phyloP scores from a whole-genome alignment of 2,888 invertebrate genomes.

The Didymodactylos carnosus region DNA sequence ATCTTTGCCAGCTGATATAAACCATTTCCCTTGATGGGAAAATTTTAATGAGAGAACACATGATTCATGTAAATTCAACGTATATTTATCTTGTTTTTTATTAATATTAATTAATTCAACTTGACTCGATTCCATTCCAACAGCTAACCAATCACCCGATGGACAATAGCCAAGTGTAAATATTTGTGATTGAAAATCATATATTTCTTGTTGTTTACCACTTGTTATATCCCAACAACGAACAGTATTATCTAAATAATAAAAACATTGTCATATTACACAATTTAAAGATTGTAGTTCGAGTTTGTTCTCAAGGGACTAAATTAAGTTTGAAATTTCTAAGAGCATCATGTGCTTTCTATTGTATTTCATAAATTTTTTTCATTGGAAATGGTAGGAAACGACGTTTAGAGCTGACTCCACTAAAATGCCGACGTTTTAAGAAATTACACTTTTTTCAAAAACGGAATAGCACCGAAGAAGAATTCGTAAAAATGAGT shows the following conservation, averaged over 20 bases:
- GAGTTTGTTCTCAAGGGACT: too few relatives aligned
- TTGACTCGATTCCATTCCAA: constrained; percentile 86
- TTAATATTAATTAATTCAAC: constrained; percentile 60
- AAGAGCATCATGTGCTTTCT: too few relatives aligned
- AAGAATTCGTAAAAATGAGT: too few relatives aligned
- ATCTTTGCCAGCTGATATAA: constrained; percentile 80
- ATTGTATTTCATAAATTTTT: too few relatives aligned
- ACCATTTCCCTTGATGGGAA: constrained; percentile 83
- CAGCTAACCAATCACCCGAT: constrained; percentile 84
- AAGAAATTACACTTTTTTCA: too few relatives aligned
- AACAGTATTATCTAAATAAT: constrained; percentile 79
- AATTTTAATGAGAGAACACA: constrained; percentile 81
- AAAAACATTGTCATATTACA: too few relatives aligned
- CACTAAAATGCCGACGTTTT: too few relatives aligned
- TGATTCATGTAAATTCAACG: constrained; percentile 78
- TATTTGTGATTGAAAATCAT: constrained; percentile 71
- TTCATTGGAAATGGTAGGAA: too few relatives aligned
- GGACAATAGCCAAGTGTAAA: constrained; percentile 87
- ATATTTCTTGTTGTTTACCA: constrained; percentile 64
- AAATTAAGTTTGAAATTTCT: too few relatives aligned
- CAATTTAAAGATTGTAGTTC: too few relatives aligned
- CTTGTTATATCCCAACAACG: constrained; percentile 58
- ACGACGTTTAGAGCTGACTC: too few relatives aligned
- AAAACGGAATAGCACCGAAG: too few relatives aligned
- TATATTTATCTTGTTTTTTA: constrained; percentile 58